These are phyloP conservation scores for Odobenus rosmarus DNA, from an alignment of 2,113 vertebrate genomes.

Conservation along the genomic window DNA sequence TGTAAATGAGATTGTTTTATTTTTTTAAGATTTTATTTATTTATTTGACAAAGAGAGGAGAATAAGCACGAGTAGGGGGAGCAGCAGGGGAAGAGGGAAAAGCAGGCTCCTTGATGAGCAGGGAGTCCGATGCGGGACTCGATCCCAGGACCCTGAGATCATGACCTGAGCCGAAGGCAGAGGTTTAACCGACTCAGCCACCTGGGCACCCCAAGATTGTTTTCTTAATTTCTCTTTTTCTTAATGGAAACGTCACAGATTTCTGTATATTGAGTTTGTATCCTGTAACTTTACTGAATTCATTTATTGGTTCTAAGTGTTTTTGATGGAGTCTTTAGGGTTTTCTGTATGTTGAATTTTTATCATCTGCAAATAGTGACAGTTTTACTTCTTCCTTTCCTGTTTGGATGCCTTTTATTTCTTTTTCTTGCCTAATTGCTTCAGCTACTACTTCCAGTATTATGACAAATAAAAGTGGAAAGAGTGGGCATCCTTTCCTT, in stretches of 20 bases:
- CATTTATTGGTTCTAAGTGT: background rate
- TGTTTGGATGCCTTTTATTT: background rate
- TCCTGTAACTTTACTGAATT: background rate
- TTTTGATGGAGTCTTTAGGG: background rate
- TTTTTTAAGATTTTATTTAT: too few relatives aligned
- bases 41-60: too few relatives aligned
- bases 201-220: background rate
- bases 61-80: too few relatives aligned
- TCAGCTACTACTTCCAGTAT: background rate
- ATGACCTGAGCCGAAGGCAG: too few relatives aligned
- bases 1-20: background rate
- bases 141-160: too few relatives aligned
- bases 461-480: background rate
- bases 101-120: too few relatives aligned
- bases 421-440: background rate
- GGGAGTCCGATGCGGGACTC: too few relatives aligned
- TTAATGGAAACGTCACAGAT: background rate
- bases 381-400: background rate
- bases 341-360: background rate
- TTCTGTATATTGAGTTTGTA: background rate
- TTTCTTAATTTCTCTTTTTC: background rate
- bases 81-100: too few relatives aligned
- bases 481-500: background rate
- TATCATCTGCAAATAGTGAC: background rate
- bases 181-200: too few relatives aligned